Percentiles rank a stretch among this genome's conserved stretches.
Conservation (phyloP, 1,140 invertebrate genomes). For the Zaprionus taronus region DNA sequence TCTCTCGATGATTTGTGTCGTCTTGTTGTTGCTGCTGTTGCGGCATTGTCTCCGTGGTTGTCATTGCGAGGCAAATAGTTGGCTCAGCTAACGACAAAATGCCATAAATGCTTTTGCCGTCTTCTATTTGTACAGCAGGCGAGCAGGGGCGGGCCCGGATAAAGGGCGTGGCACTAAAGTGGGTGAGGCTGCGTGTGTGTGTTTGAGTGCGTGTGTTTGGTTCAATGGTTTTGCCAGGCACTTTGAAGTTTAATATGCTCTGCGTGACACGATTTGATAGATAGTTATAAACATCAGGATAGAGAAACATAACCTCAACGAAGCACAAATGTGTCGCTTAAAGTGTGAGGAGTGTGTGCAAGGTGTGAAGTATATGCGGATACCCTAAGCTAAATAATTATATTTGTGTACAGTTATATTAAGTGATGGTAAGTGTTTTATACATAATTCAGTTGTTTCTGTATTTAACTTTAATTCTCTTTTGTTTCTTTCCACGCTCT, state of each 20-base stretch:
- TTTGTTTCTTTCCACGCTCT: too few relatives aligned
- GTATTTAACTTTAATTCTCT: too few relatives aligned
- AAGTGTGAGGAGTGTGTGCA: neutral
- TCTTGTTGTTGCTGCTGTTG: conserved; percentile 22
- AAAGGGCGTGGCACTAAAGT: conserved; percentile 1
- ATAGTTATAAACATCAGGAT: neutral
- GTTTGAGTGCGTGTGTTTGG: conserved; percentile 7
- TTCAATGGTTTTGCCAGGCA: conserved; percentile 28
- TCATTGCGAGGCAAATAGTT: conserved; percentile 64
- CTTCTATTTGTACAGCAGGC: conserved; percentile 45
- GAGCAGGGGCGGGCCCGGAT: neutral
- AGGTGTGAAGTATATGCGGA: neutral
- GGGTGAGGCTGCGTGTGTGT: conserved; percentile 8
- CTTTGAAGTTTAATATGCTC: conserved; percentile 33
- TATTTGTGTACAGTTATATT: neutral
- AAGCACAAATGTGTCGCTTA: neutral
- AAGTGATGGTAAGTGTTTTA: too few relatives aligned
- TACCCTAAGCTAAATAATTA: neutral
- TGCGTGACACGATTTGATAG: conserved; percentile 8
- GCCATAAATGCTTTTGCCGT: conserved; percentile 63
- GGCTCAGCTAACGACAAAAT: conserved; percentile 64
- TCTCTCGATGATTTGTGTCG: conserved; percentile 49
- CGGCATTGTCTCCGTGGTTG: conserved; percentile 57
- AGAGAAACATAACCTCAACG: conserved; percentile 1
- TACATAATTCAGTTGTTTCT: too few relatives aligned